Base-by-base conservation (phyloP, 2,113 vertebrate genomes). In the Ahaetulla prasina region DNA sequence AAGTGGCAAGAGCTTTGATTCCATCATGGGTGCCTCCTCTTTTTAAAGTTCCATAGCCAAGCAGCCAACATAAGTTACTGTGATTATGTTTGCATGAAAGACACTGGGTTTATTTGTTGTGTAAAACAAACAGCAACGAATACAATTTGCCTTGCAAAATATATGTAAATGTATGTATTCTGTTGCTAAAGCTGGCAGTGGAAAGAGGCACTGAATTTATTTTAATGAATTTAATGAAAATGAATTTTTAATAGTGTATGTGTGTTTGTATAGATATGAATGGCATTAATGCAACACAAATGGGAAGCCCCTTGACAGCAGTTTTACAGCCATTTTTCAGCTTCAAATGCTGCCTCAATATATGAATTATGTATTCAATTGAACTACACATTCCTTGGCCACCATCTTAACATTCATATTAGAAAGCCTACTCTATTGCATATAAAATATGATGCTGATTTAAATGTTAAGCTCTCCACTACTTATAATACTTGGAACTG, bases 321-420 rank as follows among this genome's bases (percentile, higher is more conserved):
- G 2, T 93, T 93, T 93, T 80, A 55, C 39, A 54, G n/a, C 1
- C 87, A 22, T 8, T 91, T 92, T 53, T 85, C 50, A 60, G 14
- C 4, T 57, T 18, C 60, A 52, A 95, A 93, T 87, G 91, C 8
- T 94, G 39, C 35, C 50, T 87, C 57, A n/a, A 1, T 89, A 0
- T 74, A 45, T 43, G 92, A 91, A 92, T 92, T 92, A 92, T 85
- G 85, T 23, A 39, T 90, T 86, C 50, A 92, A 43, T 2, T 88
- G 30, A 90, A 92, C 91, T 12, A 8, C 55, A 89, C 87, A 94
- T 60, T 88, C 88, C 35, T 93, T 89, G 50, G 5, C 54, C 0
- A 43, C 30, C 80, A 1, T 35, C 0, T 90, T 93, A 39, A 94
- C n/a, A 52, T 91, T 94, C 49, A 54, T 92, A 30, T 92, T 86